Conservation (phyloP, 2,888 invertebrate genomes). For the Dicyrtomina minuta region DNA sequence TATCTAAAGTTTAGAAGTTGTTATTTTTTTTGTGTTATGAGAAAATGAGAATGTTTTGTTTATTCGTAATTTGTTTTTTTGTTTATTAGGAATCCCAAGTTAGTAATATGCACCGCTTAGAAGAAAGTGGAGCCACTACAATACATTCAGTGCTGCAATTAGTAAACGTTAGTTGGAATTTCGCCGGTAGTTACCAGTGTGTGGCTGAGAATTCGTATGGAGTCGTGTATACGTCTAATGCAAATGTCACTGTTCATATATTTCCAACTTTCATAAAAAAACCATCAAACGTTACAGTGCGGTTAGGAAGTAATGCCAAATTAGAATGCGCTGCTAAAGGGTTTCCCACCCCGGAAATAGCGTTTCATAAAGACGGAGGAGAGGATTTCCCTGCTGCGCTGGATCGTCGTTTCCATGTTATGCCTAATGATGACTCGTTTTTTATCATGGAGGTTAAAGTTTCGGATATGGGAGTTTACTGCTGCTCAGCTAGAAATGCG, state of each 20-base stretch:
- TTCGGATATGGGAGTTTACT: slow-evolving; percentile 87
- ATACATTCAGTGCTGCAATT: slow-evolving; percentile 71
- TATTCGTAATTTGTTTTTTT: not conserved
- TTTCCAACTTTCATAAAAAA: slow-evolving; percentile 82
- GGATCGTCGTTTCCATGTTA: slow-evolving; percentile 88
- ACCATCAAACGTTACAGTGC: slow-evolving; percentile 80
- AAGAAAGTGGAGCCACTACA: slow-evolving; percentile 61
- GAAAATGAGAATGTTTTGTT: not conserved
- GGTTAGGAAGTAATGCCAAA: slow-evolving; percentile 80
- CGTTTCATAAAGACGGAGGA: slow-evolving; percentile 62
- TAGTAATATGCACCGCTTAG: slow-evolving; percentile 56
- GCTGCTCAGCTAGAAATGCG: slow-evolving; percentile 86
- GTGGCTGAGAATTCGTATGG: slow-evolving; percentile 86
- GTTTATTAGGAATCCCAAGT: slow-evolving; percentile 21
- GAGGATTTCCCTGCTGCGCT: slow-evolving; percentile 92
- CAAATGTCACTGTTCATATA: slow-evolving; percentile 81
- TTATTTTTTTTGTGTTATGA: not conserved
- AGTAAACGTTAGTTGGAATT: slow-evolving; percentile 72
- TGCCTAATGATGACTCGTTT: slow-evolving; percentile 86
- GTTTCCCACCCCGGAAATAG: slow-evolving; percentile 30
- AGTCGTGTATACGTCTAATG: slow-evolving; percentile 82
- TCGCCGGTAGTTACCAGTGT: slow-evolving; percentile 87
- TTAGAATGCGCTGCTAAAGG: slow-evolving; percentile 82
- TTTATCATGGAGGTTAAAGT: slow-evolving; percentile 89
- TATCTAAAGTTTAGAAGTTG: not conserved